These are phyloP conservation scores for Drosophila subquinaria DNA, from an alignment of 2,888 invertebrate genomes.

Conservation along the genomic window DNA sequence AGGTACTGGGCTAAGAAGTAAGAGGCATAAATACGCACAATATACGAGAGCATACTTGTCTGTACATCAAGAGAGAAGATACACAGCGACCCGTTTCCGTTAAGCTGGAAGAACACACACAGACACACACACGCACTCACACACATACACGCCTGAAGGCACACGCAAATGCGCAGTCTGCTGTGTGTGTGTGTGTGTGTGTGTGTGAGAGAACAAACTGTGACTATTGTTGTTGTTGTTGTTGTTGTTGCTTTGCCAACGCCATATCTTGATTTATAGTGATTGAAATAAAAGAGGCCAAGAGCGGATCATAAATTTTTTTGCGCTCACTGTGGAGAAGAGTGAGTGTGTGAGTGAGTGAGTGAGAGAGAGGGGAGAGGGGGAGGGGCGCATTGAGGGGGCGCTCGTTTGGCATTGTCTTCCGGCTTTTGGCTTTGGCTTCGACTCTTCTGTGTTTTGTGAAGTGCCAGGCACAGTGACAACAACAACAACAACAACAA, in stretches of 20 bases:
- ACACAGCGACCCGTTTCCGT: slow-evolving; percentile 68
- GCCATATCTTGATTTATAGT: slow-evolving; percentile 82
- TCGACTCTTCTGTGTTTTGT: slow-evolving; percentile 51
- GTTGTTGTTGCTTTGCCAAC: slow-evolving; percentile 50
- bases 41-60: slow-evolving; percentile 13
- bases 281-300: slow-evolving; percentile 82
- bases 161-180: slow-evolving; percentile 73
- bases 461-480: slow-evolving; percentile 66
- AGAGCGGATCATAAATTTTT: slow-evolving; percentile 81
- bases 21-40: slow-evolving; percentile 40
- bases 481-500: slow-evolving; percentile 50
- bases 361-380: neutral
- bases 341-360: neutral
- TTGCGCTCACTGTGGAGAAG: slow-evolving; percentile 53
- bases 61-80: slow-evolving; percentile 47
- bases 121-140: slow-evolving; percentile 26
- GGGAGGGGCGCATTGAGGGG: slow-evolving; percentile 27
- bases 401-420: slow-evolving; percentile 77
- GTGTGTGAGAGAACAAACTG: slow-evolving; percentile 20
- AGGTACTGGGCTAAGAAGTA: neutral
- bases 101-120: slow-evolving; percentile 52
- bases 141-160: slow-evolving; percentile 41
- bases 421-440: slow-evolving; percentile 64
- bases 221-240: slow-evolving; percentile 20
- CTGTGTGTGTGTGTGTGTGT: slow-evolving; percentile 30